Percentiles rank a stretch among this genome's conserved stretches.
phyloP scores from a whole-genome alignment of 2,797 vertebrate genomes.

The Chelonia mydas region DNA sequence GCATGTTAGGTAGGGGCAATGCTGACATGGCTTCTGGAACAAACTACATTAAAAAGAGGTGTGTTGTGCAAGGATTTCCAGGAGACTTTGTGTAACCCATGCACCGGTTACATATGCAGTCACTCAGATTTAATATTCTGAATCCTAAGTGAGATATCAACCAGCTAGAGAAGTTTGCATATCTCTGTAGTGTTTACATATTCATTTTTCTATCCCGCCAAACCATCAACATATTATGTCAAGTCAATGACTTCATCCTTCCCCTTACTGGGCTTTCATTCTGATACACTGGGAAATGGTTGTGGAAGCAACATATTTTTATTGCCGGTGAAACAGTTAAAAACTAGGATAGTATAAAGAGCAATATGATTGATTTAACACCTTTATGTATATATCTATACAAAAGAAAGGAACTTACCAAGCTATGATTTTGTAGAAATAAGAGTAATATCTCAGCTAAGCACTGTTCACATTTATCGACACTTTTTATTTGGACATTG shows the following conservation, averaged over 20 bases:
- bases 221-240: fast-evolving
- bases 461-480: not conserved
- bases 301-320: not conserved
- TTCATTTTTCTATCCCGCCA: fast-evolving
- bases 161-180: not conserved
- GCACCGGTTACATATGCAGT: fast-evolving
- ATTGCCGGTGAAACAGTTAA: fast-evolving
- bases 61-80: not conserved
- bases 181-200: not conserved
- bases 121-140: not conserved
- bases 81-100: not conserved
- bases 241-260: not conserved
- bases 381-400: fast-evolving
- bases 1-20: not conserved
- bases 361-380: not conserved
- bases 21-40: not conserved
- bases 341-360: fast-evolving
- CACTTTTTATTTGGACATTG: not conserved
- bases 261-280: not conserved
- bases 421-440: fast-evolving
- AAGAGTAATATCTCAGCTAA: not conserved
- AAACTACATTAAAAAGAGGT: not conserved
- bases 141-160: not conserved
- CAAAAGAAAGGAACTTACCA: fast-evolving
- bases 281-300: fast-evolving